Evolutionary conservation across 2,113 vertebrate species (phyloP).

Genomic region (Diphyllodes magnificus): DNA sequence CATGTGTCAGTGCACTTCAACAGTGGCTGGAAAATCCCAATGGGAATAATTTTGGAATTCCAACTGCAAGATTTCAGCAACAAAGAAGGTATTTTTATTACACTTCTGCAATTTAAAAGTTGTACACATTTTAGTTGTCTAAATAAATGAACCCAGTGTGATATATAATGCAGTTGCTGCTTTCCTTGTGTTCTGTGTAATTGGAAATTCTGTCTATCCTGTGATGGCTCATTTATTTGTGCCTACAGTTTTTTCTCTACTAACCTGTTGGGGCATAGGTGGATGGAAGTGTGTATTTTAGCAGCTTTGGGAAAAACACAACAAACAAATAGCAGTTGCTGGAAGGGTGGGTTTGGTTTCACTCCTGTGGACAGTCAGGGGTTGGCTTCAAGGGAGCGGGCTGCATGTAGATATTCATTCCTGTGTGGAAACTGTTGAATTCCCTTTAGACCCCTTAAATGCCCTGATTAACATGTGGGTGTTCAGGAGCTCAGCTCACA

Average conservation of each 20-base stretch:
- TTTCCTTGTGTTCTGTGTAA: background rate
- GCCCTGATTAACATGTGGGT: background rate
- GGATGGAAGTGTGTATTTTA: background rate
- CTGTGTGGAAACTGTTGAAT: background rate
- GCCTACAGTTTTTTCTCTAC: background rate
- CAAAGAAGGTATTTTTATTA: background rate
- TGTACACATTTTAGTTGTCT: background rate
- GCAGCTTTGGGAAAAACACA: background rate
- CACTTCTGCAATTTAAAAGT: background rate
- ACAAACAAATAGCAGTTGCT: background rate
- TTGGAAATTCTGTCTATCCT: background rate
- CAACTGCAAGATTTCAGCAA: background rate
- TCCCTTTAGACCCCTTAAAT: background rate
- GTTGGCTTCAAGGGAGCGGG: background rate
- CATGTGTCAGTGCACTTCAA: background rate
- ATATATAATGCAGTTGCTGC: background rate
- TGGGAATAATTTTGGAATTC: background rate
- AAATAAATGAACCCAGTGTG: slow-evolving; percentile 12
- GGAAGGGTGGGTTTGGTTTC: background rate
- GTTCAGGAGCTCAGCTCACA: background rate
- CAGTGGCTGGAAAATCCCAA: background rate
- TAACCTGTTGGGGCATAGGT: background rate
- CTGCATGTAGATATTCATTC: background rate
- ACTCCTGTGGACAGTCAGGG: too few relatives aligned
- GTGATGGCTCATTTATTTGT: background rate